Base-by-base conservation (phyloP, 2,113 vertebrate genomes). In the Morone chrysops region DNA sequence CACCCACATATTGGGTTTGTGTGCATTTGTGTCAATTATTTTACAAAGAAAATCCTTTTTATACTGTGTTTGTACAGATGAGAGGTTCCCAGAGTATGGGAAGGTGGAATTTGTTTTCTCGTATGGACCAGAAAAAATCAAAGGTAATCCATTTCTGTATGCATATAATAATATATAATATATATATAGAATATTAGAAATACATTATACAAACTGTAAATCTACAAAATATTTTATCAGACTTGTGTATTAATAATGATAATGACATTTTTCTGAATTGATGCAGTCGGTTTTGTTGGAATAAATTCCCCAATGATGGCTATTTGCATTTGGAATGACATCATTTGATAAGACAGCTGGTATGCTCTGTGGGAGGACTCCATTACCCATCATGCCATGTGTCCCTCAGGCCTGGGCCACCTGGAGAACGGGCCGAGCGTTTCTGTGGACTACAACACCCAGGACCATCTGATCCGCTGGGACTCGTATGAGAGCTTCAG, bases 91-190 rank as follows among this genome's bases (percentile, higher is more conserved):
- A 0, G 98, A 99, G 81, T 97, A 99, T 0, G 97, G 97, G 17
- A 99, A 99, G 90, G 97, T 99, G 93, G 98, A 99, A 85, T 99
- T 99, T 9, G 96, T 99, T 50, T 99, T 99, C 92, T 99, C 98
- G 18, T 99, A 97, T 0, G 97, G 94, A 16, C 97, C 98, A 0
- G 97, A 99, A 89, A 99, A 99, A 94, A 99, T 99, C 80, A 97
- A 96, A 97, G 98, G 98, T 98, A 96, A 7, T 56, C 2, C 7
- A 3, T 31, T 69, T 20, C 62, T 12, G n/a, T 54, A 11, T 53
- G 2, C 20, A 18, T 31, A 17, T 18, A 8, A 11, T 45, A 2
- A n/a, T n/a, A n/a, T n/a, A n/a, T n/a, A n/a, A n/a, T n/a, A n/a
- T n/a, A 45, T 45, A 18, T 18, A 3, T 6, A 61, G 4, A 60